phyloP scores from a whole-genome alignment of 2,888 invertebrate species.

The Amphipyra tragopoginis region DNA sequence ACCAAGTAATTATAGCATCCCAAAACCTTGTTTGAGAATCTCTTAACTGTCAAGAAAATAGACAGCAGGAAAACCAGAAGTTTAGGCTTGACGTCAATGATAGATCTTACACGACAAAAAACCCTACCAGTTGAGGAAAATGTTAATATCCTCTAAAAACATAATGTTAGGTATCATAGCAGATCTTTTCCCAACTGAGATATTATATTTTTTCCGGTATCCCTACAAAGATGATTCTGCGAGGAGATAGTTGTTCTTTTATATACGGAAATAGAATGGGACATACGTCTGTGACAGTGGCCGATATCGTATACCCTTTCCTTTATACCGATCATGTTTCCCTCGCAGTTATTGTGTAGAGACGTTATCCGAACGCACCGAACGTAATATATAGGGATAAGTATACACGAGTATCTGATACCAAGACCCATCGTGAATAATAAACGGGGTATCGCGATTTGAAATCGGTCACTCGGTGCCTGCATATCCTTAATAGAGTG shows the following conservation, averaged over 20 bases:
- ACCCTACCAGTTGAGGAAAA: constrained; percentile 19
- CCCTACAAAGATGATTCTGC: constrained; percentile 12
- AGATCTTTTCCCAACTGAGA: constrained; percentile 4
- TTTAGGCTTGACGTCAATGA: constrained; percentile 28
- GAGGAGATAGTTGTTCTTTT: constrained; percentile 22
- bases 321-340: constrained; percentile 53
- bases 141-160: constrained; percentile 16
- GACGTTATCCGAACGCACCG: constrained; percentile 37
- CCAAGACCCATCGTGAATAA: constrained; percentile 67
- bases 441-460: constrained; percentile 60
- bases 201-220: constrained; percentile 25
- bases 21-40: constrained; percentile 1
- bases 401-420: constrained; percentile 63
- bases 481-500: constrained; percentile 29
- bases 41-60: constrained; percentile 17
- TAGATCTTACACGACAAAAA: constrained; percentile 24
- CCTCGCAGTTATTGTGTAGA: constrained; percentile 39
- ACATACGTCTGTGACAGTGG: constrained; percentile 40
- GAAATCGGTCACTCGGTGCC: constrained; percentile 61
- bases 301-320: constrained; percentile 47
- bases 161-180: constrained; percentile 7
- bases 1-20: constrained; percentile 2
- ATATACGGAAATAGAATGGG: constrained; percentile 35
- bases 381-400: constrained; percentile 47
- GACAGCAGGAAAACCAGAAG: constrained; percentile 7